Evolutionary conservation across 2,888 invertebrate species (phyloP), one percentile per base, ranked within the genome.

Genomic region (Carcina quercana): DNA sequence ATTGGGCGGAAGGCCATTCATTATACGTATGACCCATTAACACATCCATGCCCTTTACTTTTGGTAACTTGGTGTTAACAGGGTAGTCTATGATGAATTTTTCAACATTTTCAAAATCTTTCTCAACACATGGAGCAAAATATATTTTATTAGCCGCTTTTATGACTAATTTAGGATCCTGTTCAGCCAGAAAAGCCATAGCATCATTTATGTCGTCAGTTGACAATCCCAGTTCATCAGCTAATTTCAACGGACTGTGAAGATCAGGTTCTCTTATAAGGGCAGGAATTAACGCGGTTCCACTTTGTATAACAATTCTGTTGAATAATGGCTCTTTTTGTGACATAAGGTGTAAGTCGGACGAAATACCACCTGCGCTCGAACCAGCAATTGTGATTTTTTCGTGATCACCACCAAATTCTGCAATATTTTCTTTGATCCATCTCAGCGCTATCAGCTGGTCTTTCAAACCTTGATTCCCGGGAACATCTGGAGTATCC

Each of bases 401-500:
- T 11, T 57, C 45, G 0, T 35, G 34, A 35, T 74, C 62, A 2
- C 74, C 72, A 3, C 71, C 71, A 34, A 73, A 74, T 1, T 48
- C 50, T 20, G 42, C 52, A 8, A 74, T 69, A 32, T 74, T 69
- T 1, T 65, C 44, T 28, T 45, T 60, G 0, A 73, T 32, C 72
- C 72, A 74, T 34, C 45, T 50, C 5, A 74, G 17, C 5, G 64
- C 72, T 13, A 53, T 14, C 0, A 53, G 32, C 38, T 72, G 74
- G 33, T 74, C 74, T 47, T 70, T n/a, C 1, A 72, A 38, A 0
- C 71, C 72, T 35, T 68, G 63, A 28, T 73, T 74, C 0, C 74
- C 76, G 0, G 72, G 65, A 0, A 69, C 53, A 26, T 60, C 65
- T 1, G 67, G 63, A 6, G 44, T 59, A 15, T 66, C 58, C 0